Conservation (phyloP, 2,888 invertebrate genomes). For the Orthonevra nobilis region DNA sequence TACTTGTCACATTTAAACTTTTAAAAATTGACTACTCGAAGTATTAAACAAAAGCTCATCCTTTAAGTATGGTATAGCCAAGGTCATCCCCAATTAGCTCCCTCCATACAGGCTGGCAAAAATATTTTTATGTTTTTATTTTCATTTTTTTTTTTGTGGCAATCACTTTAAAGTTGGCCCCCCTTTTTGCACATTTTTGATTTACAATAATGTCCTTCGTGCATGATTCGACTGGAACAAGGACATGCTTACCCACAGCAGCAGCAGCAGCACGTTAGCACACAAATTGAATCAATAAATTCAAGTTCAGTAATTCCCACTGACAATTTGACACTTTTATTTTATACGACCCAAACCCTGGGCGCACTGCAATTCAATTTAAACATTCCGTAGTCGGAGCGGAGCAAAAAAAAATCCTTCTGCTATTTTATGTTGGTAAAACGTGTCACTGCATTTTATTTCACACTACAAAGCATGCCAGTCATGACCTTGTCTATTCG, state of each 20-base stretch:
- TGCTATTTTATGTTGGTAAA: slow-evolving; percentile 55
- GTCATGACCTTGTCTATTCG: slow-evolving; percentile 63
- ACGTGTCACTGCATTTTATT: slow-evolving; percentile 67
- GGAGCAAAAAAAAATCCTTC: slow-evolving; percentile 33
- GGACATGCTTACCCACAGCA: slow-evolving; percentile 9
- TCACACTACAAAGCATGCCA: slow-evolving; percentile 34
- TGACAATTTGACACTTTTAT: slow-evolving; percentile 65
- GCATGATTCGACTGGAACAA: not conserved
- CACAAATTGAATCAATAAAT: slow-evolving; percentile 64
- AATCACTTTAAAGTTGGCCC: not conserved
- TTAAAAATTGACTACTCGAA: too few species aligned
- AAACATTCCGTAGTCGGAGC: slow-evolving; percentile 15
- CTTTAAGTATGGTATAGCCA: too few species aligned
- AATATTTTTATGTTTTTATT: too few species aligned
- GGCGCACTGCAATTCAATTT: slow-evolving; percentile 23
- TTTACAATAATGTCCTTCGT: not conserved
- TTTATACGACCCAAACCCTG: slow-evolving; percentile 24
- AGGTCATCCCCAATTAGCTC: too few species aligned
- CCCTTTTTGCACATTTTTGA: not conserved
- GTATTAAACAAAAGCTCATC: too few species aligned
- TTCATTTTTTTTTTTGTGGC: too few species aligned
- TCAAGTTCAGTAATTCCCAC: slow-evolving; percentile 54
- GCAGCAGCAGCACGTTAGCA: too few species aligned
- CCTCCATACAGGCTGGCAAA: too few species aligned
- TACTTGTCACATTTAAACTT: too few species aligned